phyloP scores from a whole-genome alignment of 2,888 invertebrate species.

The Chymomyza caudatula region DNA sequence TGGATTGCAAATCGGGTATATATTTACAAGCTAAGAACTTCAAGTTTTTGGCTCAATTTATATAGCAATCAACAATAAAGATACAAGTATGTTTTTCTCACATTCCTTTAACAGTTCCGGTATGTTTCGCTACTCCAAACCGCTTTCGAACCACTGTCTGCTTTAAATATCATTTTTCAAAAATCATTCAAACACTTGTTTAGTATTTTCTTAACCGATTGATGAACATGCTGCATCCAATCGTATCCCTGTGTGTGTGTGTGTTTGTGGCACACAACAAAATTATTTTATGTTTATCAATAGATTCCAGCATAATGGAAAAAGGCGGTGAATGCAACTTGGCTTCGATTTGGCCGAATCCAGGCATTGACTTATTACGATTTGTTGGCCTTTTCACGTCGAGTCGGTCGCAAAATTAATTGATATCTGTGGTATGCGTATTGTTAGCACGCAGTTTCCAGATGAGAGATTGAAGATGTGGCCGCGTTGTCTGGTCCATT shows the following conservation, averaged over 20 bases:
- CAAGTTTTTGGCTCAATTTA: too few species aligned
- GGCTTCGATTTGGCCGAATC: slow-evolving; percentile 7
- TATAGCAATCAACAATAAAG: too few species aligned
- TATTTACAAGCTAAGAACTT: too few species aligned
- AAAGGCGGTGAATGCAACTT: slow-evolving; percentile 27
- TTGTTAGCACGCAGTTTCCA: slow-evolving; percentile 42
- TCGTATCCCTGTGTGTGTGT: slow-evolving; percentile 40
- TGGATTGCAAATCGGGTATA: too few species aligned
- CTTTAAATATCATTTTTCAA: slow-evolving; percentile 75
- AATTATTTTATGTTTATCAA: slow-evolving; percentile 65
- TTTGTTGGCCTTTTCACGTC: slow-evolving; percentile 69
- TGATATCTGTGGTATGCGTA: slow-evolving; percentile 70
- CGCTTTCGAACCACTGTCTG: background rate
- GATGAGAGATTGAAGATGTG: slow-evolving; percentile 8
- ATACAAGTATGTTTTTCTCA: too few species aligned
- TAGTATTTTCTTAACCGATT: slow-evolving; percentile 75
- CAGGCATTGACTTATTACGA: slow-evolving; percentile 70
- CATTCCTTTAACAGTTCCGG: background rate
- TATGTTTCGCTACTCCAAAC: background rate
- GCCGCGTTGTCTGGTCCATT: slow-evolving; percentile 47
- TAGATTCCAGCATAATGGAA: slow-evolving; percentile 44
- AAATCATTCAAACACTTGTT: slow-evolving; percentile 76
- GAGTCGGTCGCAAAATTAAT: slow-evolving; percentile 57
- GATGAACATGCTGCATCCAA: slow-evolving; percentile 57
- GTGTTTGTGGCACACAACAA: slow-evolving; percentile 8